Evolutionary conservation across 2,113 vertebrate genomes (phyloP).

Genomic region (Bubalus kerabau): DNA sequence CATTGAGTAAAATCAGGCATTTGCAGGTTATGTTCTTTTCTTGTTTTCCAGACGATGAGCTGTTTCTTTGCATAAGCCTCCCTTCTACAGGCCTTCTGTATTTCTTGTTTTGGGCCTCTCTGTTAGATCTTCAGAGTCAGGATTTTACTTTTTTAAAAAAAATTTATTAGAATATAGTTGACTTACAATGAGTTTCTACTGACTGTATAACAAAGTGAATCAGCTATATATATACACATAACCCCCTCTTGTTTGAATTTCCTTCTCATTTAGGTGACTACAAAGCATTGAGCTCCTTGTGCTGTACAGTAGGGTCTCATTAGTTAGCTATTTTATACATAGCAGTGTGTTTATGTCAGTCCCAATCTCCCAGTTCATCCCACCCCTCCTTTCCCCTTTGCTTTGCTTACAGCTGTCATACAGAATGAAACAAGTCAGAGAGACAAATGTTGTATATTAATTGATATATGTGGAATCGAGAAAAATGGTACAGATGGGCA

Average conservation of each 20-base stretch:
- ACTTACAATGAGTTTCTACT: background rate
- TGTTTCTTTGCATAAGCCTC: background rate
- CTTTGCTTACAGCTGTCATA: background rate
- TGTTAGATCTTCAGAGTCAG: background rate
- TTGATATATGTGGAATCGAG: background rate
- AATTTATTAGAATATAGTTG: background rate
- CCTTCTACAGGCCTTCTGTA: background rate
- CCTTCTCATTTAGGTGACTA: background rate
- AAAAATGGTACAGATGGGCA: background rate
- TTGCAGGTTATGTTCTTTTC: background rate
- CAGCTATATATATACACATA: background rate
- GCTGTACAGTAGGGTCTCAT: background rate
- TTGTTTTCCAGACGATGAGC: background rate
- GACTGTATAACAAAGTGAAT: background rate
- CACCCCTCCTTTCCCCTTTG: background rate
- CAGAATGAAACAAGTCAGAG: background rate
- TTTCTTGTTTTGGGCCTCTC: background rate
- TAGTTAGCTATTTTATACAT: background rate
- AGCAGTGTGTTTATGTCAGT: background rate
- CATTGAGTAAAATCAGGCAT: background rate
- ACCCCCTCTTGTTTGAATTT: background rate
- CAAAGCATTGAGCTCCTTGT: background rate
- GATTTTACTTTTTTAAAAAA: background rate
- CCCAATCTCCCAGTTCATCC: background rate
- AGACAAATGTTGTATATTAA: background rate